A percentile compares a stretch with the other conserved stretches of the same genome.
Conservation (phyloP, 2,797 vertebrate genomes). For the Clamator glandarius region DNA sequence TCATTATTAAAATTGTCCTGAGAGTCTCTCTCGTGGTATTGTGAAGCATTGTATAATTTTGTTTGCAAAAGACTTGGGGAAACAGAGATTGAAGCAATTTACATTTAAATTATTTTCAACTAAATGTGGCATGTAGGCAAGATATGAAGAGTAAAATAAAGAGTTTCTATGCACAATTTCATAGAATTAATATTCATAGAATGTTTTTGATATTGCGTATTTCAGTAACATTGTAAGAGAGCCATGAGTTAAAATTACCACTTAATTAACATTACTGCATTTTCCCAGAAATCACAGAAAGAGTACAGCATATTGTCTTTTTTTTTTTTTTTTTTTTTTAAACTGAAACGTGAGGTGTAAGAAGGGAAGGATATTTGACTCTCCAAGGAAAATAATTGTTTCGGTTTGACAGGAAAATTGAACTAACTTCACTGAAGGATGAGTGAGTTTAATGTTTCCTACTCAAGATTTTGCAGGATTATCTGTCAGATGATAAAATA, state of each 20-base stretch:
- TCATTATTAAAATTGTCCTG: not conserved
- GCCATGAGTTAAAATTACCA: slow-evolving; percentile 6
- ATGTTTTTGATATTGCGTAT: not conserved
- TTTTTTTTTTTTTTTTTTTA: not conserved
- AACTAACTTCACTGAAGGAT: not conserved
- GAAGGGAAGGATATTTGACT: not conserved
- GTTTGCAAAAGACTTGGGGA: not conserved
- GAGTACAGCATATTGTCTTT: not conserved
- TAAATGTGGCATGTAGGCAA: not conserved
- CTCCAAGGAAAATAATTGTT: slow-evolving; percentile 28
- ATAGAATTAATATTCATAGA: not conserved
- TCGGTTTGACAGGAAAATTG: slow-evolving; percentile 61
- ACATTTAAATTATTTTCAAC: not conserved
- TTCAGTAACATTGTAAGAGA: slow-evolving; percentile 23
- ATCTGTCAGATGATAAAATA: slow-evolving; percentile 10
- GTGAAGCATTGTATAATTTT: not conserved
- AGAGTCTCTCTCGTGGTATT: not conserved
- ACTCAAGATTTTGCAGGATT: not conserved
- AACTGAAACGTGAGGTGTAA: not conserved
- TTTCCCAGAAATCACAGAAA: not conserved
- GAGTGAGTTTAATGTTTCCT: slow-evolving; percentile 14
- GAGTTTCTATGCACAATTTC: not conserved
- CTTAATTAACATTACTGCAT: slow-evolving; percentile 38
- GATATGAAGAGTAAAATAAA: not conserved
- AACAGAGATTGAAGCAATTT: not conserved